Evolutionary conservation across 2,797 vertebrate species (phyloP).

Genomic region (Phyllotis vaccarum): DNA sequence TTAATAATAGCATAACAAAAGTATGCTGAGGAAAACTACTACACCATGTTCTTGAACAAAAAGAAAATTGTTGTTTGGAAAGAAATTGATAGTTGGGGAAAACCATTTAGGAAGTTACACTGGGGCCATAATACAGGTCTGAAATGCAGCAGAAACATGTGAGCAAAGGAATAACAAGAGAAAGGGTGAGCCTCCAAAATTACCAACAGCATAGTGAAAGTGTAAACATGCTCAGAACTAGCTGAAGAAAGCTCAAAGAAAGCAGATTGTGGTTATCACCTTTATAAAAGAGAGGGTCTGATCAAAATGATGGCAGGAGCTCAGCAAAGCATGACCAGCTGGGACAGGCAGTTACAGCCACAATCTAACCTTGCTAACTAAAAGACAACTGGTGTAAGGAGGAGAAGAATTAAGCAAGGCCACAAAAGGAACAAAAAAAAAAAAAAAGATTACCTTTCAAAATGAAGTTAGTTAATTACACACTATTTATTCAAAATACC

Average conservation of each 20-base stretch:
- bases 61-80: background rate
- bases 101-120: background rate
- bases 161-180: background rate
- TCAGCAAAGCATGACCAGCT: background rate
- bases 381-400: too few relatives aligned
- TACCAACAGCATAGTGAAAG: background rate
- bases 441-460: background rate
- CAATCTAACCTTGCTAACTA: background rate
- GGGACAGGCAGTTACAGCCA: background rate
- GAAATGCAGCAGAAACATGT: background rate
- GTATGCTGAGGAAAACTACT: slow-evolving; percentile 20
- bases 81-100: slow-evolving; percentile 9
- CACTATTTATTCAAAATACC: background rate
- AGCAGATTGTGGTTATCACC: background rate
- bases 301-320: background rate
- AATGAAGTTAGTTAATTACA: slow-evolving; percentile 43
- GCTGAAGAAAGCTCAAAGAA: background rate
- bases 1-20: slow-evolving; percentile 56
- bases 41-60: background rate
- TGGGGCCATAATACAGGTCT: background rate
- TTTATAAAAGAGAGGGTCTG: background rate
- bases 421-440: too few relatives aligned
- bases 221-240: background rate
- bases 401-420: too few relatives aligned
- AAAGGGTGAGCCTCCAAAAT: background rate